Conservation (phyloP, 2,797 vertebrate genomes). For the Strix occidentalis region DNA sequence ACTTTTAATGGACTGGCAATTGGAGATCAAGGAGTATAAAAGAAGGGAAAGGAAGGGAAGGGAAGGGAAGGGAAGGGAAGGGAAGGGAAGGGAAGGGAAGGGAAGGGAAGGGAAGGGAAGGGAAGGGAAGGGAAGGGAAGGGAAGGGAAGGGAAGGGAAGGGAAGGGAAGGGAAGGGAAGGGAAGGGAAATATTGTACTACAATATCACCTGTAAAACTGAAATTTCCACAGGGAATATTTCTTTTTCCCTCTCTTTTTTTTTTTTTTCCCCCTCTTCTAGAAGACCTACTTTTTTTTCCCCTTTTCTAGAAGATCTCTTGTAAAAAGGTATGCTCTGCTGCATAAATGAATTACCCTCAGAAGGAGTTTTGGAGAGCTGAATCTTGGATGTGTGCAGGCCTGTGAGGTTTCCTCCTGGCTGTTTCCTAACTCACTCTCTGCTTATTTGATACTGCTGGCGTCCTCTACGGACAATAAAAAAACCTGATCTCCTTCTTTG, state of each 20-base stretch:
- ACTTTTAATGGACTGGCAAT: neutral
- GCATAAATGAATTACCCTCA: neutral
- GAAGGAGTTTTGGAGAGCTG: neutral
- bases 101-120: too few species aligned
- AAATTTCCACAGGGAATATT: neutral
- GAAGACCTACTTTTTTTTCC: neutral
- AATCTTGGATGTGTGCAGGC: neutral
- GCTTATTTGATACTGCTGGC: neutral
- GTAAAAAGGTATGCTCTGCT: neutral
- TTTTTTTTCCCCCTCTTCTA: neutral
- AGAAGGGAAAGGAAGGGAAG: too few species aligned
- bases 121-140: too few species aligned
- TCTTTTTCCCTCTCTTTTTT: accelerated
- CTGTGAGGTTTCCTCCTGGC: neutral
- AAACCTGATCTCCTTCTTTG: accelerated
- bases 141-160: too few species aligned
- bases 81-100: too few species aligned
- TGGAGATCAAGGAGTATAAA: neutral
- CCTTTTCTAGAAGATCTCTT: neutral
- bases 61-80: too few species aligned
- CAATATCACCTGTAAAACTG: neutral
- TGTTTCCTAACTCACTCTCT: neutral
- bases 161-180: too few species aligned
- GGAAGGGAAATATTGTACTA: neutral
- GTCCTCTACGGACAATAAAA: neutral